Evolutionary conservation across 2,888 invertebrate species (phyloP), one percentile per base, ranked within the genome.

Genomic region (Volucella inflata): DNA sequence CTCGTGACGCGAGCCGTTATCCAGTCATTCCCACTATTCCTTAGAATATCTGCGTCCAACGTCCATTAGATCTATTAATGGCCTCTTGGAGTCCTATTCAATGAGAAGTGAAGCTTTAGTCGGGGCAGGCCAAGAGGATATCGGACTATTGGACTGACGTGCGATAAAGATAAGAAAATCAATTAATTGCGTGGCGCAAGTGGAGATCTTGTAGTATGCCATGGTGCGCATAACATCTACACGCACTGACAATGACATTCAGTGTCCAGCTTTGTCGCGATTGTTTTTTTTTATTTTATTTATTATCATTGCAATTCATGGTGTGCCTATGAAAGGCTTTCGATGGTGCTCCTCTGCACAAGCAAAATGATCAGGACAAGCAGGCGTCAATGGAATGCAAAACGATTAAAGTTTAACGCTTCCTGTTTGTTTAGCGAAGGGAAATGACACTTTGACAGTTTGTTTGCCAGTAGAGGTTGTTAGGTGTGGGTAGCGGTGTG

Each of bases 81-180:
- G 68, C 50, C 42, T 42, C 21, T 50, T 68, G 48, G 46, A 59
- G 65, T 51, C 62, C 53, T 48, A 40, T 14, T 46, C 10, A 48
- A 48, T 40, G 40, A 12, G 74, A 55, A 14, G 71, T 21, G 21
- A 21, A 2, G 60, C 57, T 60, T 53, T 46, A 70, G 70, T 50
- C 57, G 40, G 48, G 36, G 53, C 14, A 11, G 11, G 64, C 42
- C 16, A 53, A 8, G 64, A 70, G 53, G 53, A 60, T 82, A 77
- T 77, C 71, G 44, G 78, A 10, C 48, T 77, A 55, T 46, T 62
- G 60, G 62, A 72, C 62, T 78, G 78, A 78, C 78, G 78, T 38
- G 36, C 78, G 78, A 83, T 83, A 68, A 68, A 78, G 83, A 83
- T 83, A 83, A 83, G 83, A 64, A 83, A 78, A 83, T 83, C 83